Conservation (phyloP, 2,888 invertebrate genomes). For the Xestia rhomboidea region DNA sequence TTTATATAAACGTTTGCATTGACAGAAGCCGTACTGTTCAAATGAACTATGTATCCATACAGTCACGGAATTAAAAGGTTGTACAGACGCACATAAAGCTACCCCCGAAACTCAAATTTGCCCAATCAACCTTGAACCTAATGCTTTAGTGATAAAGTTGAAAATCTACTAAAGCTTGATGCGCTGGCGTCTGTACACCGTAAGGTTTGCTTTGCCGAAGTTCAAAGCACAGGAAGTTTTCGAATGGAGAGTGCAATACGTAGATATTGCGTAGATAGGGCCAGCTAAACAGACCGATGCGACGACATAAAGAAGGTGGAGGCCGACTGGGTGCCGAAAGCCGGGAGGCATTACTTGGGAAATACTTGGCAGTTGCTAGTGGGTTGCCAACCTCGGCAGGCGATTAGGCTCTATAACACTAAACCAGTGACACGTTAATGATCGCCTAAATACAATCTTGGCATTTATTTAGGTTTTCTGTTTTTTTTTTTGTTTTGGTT, state of each 20-base stretch:
- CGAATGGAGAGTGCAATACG: neutral
- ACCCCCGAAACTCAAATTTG: too few species aligned
- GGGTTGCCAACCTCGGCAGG: neutral
- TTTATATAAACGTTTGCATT: conserved; percentile 40
- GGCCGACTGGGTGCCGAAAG: neutral
- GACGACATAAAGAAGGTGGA: neutral
- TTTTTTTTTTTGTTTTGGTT: too few species aligned
- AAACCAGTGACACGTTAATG: neutral
- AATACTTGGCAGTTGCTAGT: neutral
- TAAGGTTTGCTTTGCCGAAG: neutral
- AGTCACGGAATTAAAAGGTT: conserved; percentile 9
- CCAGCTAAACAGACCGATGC: neutral
- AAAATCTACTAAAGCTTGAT: too few species aligned
- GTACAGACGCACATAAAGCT: too few species aligned
- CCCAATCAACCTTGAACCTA: too few species aligned
- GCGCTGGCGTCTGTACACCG: too few species aligned
- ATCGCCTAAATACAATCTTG: neutral
- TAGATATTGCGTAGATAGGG: neutral
- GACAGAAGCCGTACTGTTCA: conserved; percentile 30
- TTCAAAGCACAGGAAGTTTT: neutral
- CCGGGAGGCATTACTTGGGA: neutral
- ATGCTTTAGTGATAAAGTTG: too few species aligned
- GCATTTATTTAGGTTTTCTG: too few species aligned
- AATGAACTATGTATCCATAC: conserved; percentile 19
- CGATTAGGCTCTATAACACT: neutral